Base-by-base conservation (phyloP, 2,113 vertebrate species). In the human (Homo sapiens) region DNA sequence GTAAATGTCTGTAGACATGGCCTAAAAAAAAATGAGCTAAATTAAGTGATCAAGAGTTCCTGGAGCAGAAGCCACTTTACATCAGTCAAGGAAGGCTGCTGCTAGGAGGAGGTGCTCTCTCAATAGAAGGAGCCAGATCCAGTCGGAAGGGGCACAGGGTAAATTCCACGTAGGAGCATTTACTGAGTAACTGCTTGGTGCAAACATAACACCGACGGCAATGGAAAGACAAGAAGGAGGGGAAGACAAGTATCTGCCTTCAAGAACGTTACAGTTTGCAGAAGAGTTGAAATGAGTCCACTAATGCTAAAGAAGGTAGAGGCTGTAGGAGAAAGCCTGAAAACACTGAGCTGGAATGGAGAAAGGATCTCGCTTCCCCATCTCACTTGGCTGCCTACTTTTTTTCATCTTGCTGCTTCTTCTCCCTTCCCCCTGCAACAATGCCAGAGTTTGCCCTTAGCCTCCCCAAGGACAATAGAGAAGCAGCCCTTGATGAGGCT, bases 381-480 rank as follows among this genome's bases (percentile, higher is more conserved):
- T 50, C 70, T 61, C 76, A 25, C 72, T 79, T 2, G 3, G 27
- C 66, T 55, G 87, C 80, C 79, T 96, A 55, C 50, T 87, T 64
- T 48, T 72, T 97, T 59, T 45, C 79, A 45, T 93, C 94, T 79
- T 75, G 38, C 75, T n/a, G 14, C 68, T 76, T 18, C 95, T 90
- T 30, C n/a, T 78, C 84, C 92, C 93, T 87, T 25, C 80, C 93
- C 84, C 73, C 89, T 59, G 61, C 75, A 40, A 3, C 75, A 81
- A 73, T 48, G 85, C 52, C 59, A 89, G 80, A 52, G 32, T 82
- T 91, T 40, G 9, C 83, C 43, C 25, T 48, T 7, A 83, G 50
- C 90, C 84, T 96, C 83, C 84, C 76, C 0, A 22, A 90, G 97
- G 93, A 98, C 97, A 98, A 98, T 94, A 48, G 95, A 22, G 59